Evolutionary conservation across 2,113 vertebrate genomes (phyloP).

Genomic region (Anas platyrhynchos): DNA sequence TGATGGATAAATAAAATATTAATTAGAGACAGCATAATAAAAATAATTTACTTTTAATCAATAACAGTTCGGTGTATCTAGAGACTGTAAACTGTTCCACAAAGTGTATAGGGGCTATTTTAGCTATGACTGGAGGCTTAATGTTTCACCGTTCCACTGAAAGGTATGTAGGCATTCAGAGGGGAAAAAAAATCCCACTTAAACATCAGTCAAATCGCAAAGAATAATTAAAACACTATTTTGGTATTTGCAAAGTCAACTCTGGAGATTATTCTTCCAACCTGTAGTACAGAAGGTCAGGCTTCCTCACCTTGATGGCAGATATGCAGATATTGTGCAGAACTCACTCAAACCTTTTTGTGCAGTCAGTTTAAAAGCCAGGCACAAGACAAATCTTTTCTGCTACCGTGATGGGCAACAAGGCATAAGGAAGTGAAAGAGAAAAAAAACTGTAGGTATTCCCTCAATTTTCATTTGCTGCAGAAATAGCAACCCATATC

Average conservation of each 20-base stretch:
- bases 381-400: not conserved
- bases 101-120: not conserved
- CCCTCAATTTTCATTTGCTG: not conserved
- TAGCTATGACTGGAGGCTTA: not conserved
- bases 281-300: not conserved
- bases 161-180: not conserved
- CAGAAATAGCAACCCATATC: not conserved
- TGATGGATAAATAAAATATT: constrained; percentile 1
- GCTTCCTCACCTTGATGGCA: not conserved
- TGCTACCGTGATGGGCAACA: not conserved
- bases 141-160: not conserved
- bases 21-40: not conserved
- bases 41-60: not conserved
- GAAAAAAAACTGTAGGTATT: not conserved
- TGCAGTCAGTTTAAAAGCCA: not conserved
- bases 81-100: not conserved
- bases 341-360: not conserved
- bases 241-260: not conserved
- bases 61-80: not conserved
- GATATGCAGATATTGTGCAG: not conserved
- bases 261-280: not conserved
- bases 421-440: not conserved
- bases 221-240: not conserved
- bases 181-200: not conserved
- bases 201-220: not conserved